Percentiles rank a stretch among this genome's conserved stretches.
phyloP scores from a whole-genome alignment of 2,888 invertebrate genomes.

The Encarsia formosa region DNA sequence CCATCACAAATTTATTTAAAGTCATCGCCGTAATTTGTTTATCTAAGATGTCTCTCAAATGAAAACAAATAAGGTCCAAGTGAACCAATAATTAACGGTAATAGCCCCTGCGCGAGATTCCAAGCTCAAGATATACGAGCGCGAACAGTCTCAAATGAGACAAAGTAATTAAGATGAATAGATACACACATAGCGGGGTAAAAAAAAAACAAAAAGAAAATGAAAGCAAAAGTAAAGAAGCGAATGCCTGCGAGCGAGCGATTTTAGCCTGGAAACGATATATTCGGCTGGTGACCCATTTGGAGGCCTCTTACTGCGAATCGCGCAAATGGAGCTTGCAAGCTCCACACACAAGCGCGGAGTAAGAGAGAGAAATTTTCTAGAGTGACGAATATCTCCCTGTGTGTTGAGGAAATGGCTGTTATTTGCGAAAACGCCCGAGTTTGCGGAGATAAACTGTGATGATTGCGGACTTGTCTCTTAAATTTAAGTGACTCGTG shows the following conservation, averaged over 20 bases:
- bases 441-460: no score
- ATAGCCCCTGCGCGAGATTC: no score
- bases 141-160: constrained; percentile 12
- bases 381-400: constrained; percentile 17
- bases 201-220: neutral
- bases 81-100: neutral
- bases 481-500: no score
- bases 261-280: constrained; percentile 19
- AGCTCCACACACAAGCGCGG: no score
- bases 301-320: constrained; percentile 11
- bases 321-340: constrained; percentile 19
- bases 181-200: constrained; percentile 1
- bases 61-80: neutral
- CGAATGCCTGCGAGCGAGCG: neutral
- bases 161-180: constrained; percentile 15
- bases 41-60: no score
- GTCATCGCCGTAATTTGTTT: no score
- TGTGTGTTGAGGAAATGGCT: no score
- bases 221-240: neutral
- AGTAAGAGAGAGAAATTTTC: no score
- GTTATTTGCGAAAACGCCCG: no score
- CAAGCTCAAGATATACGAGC: no score
- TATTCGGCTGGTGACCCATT: constrained; percentile 24
- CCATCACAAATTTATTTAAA: no score
- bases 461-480: no score